Percentiles rank a stretch among this genome's conserved stretches.
Evolutionary conservation across 2,888 invertebrate species (phyloP).

Genomic region (Allophyes oxyacanthae): DNA sequence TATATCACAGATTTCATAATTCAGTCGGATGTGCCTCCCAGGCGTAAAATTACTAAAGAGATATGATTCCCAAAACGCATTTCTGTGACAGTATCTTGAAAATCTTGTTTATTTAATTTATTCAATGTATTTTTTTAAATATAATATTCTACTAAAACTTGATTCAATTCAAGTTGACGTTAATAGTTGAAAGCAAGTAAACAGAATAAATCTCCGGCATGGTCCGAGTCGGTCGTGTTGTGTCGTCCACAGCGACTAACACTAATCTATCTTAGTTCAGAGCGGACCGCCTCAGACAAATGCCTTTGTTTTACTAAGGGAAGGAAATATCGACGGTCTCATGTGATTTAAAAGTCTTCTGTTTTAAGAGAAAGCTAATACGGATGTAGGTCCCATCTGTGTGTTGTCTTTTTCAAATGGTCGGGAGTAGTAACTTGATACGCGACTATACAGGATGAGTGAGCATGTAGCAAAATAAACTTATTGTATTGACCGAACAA

Average conservation of each 20-base stretch:
- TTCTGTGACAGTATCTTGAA: conserved; percentile 40
- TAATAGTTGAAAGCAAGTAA: conserved; percentile 60
- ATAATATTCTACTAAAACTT: conserved; percentile 43
- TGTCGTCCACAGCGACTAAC: conserved; percentile 68
- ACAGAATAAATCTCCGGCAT: conserved; percentile 65
- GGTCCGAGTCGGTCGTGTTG: conserved; percentile 65
- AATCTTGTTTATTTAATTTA: conserved; percentile 44
- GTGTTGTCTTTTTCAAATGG: conserved; percentile 86
- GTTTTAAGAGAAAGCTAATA: conserved; percentile 88
- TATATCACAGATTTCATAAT: conserved; percentile 61
- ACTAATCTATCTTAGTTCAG: conserved; percentile 84
- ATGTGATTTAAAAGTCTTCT: conserved; percentile 85
- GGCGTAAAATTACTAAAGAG: conserved; percentile 53
- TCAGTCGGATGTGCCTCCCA: conserved; percentile 37
- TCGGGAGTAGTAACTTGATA: conserved; percentile 82
- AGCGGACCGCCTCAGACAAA: conserved; percentile 73
- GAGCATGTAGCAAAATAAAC: conserved; percentile 77
- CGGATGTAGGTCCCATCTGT: conserved; percentile 83
- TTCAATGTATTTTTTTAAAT: conserved; percentile 40
- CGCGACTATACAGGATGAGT: conserved; percentile 68
- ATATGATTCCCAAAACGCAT: conserved; percentile 42
- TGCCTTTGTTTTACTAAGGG: conserved; percentile 77
- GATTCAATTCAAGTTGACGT: conserved; percentile 37
- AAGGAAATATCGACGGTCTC: conserved; percentile 86
- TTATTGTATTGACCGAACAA: conserved; percentile 75